Evolutionary conservation across 2,888 invertebrate species (phyloP).

Genomic region (Osmoderma eremita): DNA sequence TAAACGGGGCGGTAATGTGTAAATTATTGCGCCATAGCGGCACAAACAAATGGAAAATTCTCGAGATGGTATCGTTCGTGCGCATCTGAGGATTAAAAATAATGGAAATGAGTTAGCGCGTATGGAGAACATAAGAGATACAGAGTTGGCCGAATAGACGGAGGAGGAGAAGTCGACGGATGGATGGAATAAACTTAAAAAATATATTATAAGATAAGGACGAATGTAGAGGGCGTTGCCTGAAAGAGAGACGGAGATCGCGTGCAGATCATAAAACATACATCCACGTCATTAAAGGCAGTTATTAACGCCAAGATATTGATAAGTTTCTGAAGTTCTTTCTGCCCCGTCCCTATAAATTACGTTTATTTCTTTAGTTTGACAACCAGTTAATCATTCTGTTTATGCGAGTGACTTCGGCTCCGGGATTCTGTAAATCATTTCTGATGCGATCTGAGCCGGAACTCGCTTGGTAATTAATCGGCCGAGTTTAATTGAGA

Average conservation of each 20-base stretch:
- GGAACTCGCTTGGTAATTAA: slow-evolving; percentile 61
- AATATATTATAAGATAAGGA: slow-evolving; percentile 31
- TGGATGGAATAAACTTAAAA: slow-evolving; percentile 16
- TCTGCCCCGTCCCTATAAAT: slow-evolving; percentile 61
- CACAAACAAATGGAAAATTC: slow-evolving; percentile 13
- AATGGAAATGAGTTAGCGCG: slow-evolving; percentile 31
- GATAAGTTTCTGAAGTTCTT: slow-evolving; percentile 64
- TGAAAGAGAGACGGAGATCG: slow-evolving; percentile 44
- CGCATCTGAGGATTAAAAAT: slow-evolving; percentile 15
- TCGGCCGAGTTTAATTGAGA: slow-evolving; percentile 62
- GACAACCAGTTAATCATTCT: slow-evolving; percentile 63
- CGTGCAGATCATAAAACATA: slow-evolving; percentile 58
- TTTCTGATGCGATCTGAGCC: slow-evolving; percentile 58
- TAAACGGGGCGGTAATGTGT: slow-evolving; percentile 18
- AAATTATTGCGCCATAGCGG: slow-evolving; percentile 10
- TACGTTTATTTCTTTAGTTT: slow-evolving; percentile 64
- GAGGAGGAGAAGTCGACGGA: background rate
- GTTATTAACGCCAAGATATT: slow-evolving; percentile 64
- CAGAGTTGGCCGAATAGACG: slow-evolving; percentile 7
- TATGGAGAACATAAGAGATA: background rate
- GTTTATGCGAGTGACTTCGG: slow-evolving; percentile 63
- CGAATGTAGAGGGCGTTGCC: background rate
- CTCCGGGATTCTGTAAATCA: slow-evolving; percentile 62
- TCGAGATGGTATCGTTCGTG: slow-evolving; percentile 18
- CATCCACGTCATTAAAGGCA: slow-evolving; percentile 63